A percentile compares a stretch with the other conserved stretches of the same genome.
phyloP scores from a whole-genome alignment of 1,140 invertebrate genomes.

The Anthonomus grandis region DNA sequence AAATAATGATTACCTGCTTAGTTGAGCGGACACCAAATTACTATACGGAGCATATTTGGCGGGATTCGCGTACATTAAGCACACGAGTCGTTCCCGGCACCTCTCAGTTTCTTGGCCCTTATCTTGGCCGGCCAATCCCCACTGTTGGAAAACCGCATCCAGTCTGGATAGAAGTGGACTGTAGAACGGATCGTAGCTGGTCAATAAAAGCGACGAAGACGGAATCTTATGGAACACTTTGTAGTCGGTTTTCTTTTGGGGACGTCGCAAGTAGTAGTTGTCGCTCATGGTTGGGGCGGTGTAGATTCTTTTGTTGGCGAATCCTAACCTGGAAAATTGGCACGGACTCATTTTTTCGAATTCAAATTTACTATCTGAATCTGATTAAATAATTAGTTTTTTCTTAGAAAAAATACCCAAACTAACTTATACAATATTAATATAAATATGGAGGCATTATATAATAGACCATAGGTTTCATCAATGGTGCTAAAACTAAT shows the following conservation, averaged over 20 bases:
- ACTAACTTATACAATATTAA: no score
- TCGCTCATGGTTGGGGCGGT: conserved; percentile 50
- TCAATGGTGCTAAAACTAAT: no score
- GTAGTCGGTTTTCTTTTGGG: conserved; percentile 46
- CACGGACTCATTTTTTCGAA: no score
- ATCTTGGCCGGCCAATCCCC: conserved; percentile 57
- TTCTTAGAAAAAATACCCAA: no score
- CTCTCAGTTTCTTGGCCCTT: conserved; percentile 58
- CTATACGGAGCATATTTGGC: conserved; percentile 82
- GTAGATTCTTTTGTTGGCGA: conserved; percentile 48
- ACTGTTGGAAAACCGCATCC: conserved; percentile 76
- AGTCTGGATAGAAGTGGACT: conserved; percentile 75
- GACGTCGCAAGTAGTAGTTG: conserved; percentile 53
- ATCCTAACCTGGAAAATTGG: conserved; percentile 57
- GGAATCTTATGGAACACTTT: conserved; percentile 81
- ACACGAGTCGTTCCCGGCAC: conserved; percentile 77
- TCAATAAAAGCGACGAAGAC: conserved; percentile 71
- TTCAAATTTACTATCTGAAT: no score
- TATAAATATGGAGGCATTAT: no score
- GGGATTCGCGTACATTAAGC: conserved; percentile 80
- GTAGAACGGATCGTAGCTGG: conserved; percentile 84
- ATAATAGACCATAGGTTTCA: no score
- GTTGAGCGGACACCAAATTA: conserved; percentile 80
- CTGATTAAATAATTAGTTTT: no score
- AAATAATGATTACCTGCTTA: conserved; percentile 63